Conservation (phyloP, 2,113 vertebrate species). For the Coregonus clupeaformis region DNA sequence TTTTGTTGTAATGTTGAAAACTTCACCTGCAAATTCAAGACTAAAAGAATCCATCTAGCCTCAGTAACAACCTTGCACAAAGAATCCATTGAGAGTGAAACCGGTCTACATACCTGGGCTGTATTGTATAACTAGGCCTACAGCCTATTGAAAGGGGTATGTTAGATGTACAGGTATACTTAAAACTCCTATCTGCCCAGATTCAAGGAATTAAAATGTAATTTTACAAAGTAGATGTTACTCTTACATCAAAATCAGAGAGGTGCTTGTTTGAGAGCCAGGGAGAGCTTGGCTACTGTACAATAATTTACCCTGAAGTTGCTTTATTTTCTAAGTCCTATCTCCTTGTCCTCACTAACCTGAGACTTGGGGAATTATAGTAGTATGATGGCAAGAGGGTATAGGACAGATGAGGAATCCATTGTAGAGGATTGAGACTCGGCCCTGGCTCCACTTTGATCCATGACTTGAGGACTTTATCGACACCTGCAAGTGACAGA, state of each 20-base stretch:
- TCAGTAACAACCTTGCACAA: slow-evolving; percentile 20
- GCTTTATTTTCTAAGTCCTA: neutral
- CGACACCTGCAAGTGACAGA: neutral
- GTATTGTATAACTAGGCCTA: slow-evolving; percentile 36
- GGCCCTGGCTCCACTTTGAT: neutral
- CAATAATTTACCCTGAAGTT: neutral
- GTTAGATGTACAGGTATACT: slow-evolving; percentile 37
- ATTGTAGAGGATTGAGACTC: neutral
- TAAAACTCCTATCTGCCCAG: slow-evolving; percentile 24
- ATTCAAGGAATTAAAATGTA: neutral
- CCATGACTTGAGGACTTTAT: neutral
- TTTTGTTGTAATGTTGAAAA: neutral
- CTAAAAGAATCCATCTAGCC: slow-evolving; percentile 14
- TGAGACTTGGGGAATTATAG: neutral
- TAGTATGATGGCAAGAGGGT: neutral
- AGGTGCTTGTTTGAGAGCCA: neutral
- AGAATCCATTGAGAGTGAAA: slow-evolving; percentile 34
- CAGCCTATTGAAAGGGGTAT: slow-evolving; percentile 44
- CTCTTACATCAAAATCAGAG: neutral
- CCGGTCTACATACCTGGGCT: slow-evolving; percentile 22
- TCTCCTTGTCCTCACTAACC: neutral
- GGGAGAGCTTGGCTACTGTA: neutral
- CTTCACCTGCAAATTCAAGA: neutral
- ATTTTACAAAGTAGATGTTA: neutral
- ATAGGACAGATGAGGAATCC: neutral